Conservation (phyloP, 2,113 vertebrate species). For the Anolis sagrei region DNA sequence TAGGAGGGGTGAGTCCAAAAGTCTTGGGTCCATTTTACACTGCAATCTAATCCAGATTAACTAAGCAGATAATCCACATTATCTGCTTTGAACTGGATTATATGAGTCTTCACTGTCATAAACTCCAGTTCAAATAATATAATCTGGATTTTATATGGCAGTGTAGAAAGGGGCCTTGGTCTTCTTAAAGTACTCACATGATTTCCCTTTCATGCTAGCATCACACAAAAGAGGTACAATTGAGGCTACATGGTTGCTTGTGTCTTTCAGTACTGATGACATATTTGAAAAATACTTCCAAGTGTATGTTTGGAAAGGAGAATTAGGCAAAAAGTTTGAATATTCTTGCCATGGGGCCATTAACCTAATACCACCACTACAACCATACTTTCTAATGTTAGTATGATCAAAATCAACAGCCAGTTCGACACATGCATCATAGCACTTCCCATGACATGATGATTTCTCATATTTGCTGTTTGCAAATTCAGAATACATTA, state of each 20-base stretch:
- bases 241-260: not conserved
- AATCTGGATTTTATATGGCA: no score
- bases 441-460: constrained; percentile 7
- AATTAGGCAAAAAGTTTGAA: not conserved
- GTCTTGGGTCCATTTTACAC: no score
- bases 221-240: not conserved
- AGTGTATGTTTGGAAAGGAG: not conserved
- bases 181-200: not conserved
- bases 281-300: not conserved
- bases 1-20: not conserved
- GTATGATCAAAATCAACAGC: not conserved
- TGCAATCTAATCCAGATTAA: no score
- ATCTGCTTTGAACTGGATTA: not conserved
- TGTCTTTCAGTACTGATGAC: no score
- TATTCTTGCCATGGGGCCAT: no score
- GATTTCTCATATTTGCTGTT: not conserved
- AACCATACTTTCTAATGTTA: not conserved
- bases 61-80: no score
- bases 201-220: not conserved
- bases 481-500: not conserved
- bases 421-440: not conserved
- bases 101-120: no score
- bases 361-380: not conserved
- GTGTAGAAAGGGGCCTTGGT: no score
- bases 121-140: no score